Evolutionary conservation across 2,113 vertebrate species (phyloP), one percentile per base, ranked within the genome.

Genomic region (Lampris incognitus): DNA sequence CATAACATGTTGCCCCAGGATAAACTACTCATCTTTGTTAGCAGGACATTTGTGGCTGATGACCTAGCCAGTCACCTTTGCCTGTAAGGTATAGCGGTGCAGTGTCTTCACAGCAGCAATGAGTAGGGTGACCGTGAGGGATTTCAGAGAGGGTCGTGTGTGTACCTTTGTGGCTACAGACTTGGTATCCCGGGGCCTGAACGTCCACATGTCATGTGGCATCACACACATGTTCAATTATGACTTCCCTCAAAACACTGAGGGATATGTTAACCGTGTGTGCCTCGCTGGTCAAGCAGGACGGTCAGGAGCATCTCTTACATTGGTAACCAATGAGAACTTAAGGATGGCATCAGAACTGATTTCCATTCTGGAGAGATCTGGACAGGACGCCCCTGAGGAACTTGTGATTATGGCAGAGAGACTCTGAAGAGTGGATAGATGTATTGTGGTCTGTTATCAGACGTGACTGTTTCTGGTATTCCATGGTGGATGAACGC

Each of bases 201-300:
- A 99, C 67, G 97, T 99, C 40, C 24, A 24, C 24, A 24, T 24
- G 24, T 24, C 24, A 24, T 92, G 92, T 0, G 97, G 99, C 68
- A 91, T 99, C 73, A 98, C 97, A 0, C 97, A 99, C 0, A 97
- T 99, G 44, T 96, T 97, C 72, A 99, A 99, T 84, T 99, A 92
- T 0, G 97, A 99, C 83, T 99, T 99, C 60, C 98, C 98, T 24
- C 94, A 95, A n/a, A 98, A 99, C 81, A 96, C 98, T 44, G 98
- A 99, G 74, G 98, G 99, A 54, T 99, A 99, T 0, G 96, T 99
- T 7, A 98, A 99, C 71, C 94, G 98, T 69, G 91, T 99, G 39
- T 98, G 98, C 1, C 96, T 97, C 36, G 99, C 98, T 1, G 98
- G 98, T 49, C 94, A 98, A 90, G 97, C 98, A 52, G 97, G 98